Conservation (phyloP, 2,113 vertebrate species). For the Siniperca knerii region DNA sequence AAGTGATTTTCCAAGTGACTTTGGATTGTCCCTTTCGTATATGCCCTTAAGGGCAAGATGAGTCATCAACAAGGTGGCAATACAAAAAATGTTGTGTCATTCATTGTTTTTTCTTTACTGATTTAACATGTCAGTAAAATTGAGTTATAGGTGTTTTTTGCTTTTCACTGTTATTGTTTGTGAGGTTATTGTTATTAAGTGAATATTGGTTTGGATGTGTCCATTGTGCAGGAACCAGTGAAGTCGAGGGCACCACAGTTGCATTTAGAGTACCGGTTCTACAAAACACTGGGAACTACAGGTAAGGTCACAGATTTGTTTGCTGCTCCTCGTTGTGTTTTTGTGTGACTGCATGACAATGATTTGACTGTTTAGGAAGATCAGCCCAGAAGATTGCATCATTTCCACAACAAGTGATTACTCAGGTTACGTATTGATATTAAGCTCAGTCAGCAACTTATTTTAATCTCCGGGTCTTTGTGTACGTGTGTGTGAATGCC, state of each 20-base stretch:
- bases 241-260: conserved; percentile 98
- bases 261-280: conserved; percentile 98
- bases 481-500: conserved; percentile 12
- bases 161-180: background rate
- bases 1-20: background rate
- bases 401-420: conserved; percentile 78
- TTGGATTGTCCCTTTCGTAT: background rate
- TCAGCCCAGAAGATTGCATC: conserved; percentile 56
- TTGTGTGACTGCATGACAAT: conserved; percentile 17
- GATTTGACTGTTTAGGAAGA: conserved; percentile 63
- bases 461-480: conserved; percentile 52
- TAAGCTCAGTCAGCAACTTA: conserved; percentile 29
- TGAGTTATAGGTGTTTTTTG: background rate
- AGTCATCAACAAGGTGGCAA: background rate
- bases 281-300: conserved; percentile 94
- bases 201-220: conserved; percentile 34
- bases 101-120: background rate
- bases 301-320: conserved; percentile 82
- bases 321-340: background rate
- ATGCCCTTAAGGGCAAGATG: background rate
- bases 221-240: conserved; percentile 92
- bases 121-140: background rate
- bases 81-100: too few species aligned
- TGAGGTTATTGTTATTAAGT: background rate
- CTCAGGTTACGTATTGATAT: conserved; percentile 38